Percentiles rank a stretch among this genome's conserved stretches.
These are phyloP conservation scores for Halocaridina rubra DNA, from an alignment of 2,888 invertebrate genomes.

Conservation along the genomic window DNA sequence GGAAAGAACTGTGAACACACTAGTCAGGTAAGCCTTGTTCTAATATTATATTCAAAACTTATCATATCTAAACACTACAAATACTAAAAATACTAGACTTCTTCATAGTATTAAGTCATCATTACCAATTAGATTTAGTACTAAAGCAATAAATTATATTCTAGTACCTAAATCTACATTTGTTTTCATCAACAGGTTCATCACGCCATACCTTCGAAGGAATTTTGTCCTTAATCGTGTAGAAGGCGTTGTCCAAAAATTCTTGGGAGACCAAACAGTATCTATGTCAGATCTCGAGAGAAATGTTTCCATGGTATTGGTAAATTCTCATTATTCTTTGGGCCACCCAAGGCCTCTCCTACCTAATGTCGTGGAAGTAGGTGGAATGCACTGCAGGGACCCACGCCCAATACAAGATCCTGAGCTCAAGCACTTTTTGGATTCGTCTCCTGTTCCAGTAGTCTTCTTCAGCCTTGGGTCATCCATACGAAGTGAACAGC, in stretches of 20 bases:
- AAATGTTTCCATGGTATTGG: constrained; percentile 49
- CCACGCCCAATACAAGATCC: constrained; percentile 43
- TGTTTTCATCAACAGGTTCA: constrained; percentile 9
- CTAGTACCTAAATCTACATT: too few species aligned
- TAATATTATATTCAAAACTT: too few species aligned
- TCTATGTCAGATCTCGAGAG: constrained; percentile 46
- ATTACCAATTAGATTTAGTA: too few species aligned
- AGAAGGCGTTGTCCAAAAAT: constrained; percentile 45
- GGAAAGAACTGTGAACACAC: constrained; percentile 72
- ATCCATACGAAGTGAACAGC: constrained; percentile 63
- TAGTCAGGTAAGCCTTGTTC: constrained; percentile 64
- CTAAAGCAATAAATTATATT: too few species aligned
- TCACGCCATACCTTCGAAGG: constrained; percentile 27
- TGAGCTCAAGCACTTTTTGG: constrained; percentile 42
- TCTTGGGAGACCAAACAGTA: constrained; percentile 31
- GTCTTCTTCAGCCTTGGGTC: constrained; percentile 62
- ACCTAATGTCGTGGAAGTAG: constrained; percentile 62
- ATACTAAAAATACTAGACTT: too few species aligned
- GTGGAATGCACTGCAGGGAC: constrained; percentile 61
- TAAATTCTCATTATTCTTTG: constrained; percentile 62
- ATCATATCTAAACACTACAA: too few species aligned
- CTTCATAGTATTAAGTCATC: too few species aligned
- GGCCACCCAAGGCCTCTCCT: constrained; percentile 61
- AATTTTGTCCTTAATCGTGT: constrained; percentile 34
- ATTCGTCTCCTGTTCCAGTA: constrained; percentile 28